Base-by-base conservation (phyloP, 2,888 invertebrate species). In the Xestia xanthographa region DNA sequence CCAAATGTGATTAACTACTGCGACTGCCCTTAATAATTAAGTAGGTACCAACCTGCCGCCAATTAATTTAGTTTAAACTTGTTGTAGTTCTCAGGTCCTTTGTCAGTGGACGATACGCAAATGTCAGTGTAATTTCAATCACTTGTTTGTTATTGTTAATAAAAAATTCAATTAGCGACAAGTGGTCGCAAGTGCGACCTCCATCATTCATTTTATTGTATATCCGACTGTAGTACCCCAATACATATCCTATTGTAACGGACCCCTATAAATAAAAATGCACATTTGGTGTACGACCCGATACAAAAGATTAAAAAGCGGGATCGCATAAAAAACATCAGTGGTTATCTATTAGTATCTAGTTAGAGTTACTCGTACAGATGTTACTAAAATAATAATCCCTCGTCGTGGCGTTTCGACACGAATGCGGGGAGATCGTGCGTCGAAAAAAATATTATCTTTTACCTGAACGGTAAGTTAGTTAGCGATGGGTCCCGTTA, bases 261-360 rank as follows among this genome's bases (percentile, higher is more conserved):
- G 87, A 91, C 95, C 95, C 95, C 91, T 86, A 93, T 94, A 94
- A 95, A 95, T 94, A 95, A 94, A 83, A 94, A 92, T 90, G 94
- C 93, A 94, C 96, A 96, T 95, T 96, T 95, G 96, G 95, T 91
- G 90, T 91, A 91, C 91, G 90, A 89, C 89, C 89, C 91, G 90
- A 93, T 90, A 96, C 95, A 96, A 96, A 93, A 95, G 95, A 94
- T 93, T 93, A 94, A 95, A 95, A 91, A 95, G 92, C 92, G 91
- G 92, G 90, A 88, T 89, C 91, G 90, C 93, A 96, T 96, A 96
- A 96, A 96, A 96, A 96, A 90, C 96, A 96, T 94, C 95, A 94
- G 96, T 92, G 95, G 95, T 95, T 95, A 95, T 95, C 96, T 96
- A 96, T 96, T 95, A 95, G 95, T 96, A 95, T 96, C 96, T 95